These are phyloP conservation scores for Bryconaethiops microstoma DNA, from an alignment of 2,797 vertebrate genomes.

Conservation along the genomic window DNA sequence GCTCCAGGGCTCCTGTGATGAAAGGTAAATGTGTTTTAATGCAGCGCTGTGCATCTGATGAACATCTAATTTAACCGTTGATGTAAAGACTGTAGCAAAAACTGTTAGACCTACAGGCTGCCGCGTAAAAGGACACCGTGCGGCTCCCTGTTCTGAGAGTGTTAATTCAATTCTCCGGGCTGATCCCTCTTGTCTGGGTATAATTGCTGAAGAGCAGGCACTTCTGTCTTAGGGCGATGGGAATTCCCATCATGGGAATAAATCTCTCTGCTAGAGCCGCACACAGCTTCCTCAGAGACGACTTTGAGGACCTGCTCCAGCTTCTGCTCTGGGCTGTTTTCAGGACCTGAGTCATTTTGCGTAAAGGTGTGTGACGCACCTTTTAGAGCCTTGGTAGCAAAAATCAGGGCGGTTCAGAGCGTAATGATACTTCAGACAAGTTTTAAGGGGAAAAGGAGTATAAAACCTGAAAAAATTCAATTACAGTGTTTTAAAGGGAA, in stretches of 20 bases:
- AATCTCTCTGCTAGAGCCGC: slow-evolving; percentile 56
- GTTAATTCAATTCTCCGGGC: slow-evolving; percentile 69
- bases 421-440: no score
- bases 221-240: slow-evolving; percentile 60
- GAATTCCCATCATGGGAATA: slow-evolving; percentile 57
- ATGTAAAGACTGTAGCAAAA: background rate
- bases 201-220: slow-evolving; percentile 71
- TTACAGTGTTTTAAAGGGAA: background rate
- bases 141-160: slow-evolving; percentile 30
- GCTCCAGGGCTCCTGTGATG: slow-evolving; percentile 8
- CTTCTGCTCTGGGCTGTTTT: background rate
- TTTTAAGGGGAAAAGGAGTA: background rate
- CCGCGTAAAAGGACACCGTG: background rate
- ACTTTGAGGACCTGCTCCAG: background rate
- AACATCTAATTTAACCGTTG: background rate
- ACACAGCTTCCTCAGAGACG: background rate
- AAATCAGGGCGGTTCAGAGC: no score
- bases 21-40: slow-evolving; percentile 31
- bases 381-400: no score
- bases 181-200: slow-evolving; percentile 50
- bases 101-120: no score
- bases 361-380: no score
- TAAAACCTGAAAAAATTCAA: background rate
- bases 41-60: background rate
- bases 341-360: no score